Base-by-base conservation (phyloP, 2,888 invertebrate genomes). In the Andrena chrysosceles region DNA sequence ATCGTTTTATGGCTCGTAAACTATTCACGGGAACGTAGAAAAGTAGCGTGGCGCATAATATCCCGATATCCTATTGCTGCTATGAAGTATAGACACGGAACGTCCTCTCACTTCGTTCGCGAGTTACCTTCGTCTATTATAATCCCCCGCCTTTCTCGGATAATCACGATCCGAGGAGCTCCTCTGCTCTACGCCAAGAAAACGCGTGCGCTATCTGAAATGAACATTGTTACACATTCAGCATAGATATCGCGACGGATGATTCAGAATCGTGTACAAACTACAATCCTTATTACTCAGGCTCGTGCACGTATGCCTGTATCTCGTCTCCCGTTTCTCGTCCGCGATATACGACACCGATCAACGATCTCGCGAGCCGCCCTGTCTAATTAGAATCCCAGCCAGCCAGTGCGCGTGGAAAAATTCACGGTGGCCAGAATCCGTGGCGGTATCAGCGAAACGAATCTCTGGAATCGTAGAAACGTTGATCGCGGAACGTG, bases 401-500 rank as follows among this genome's bases (percentile, higher is more conserved):
- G 56, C 56, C 1, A 49, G 8, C 20, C 20, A 26, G 13, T 26
- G 42, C 10, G 33, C 49, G 31, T 10, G 13, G n/a, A 62, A 76
- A 67, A 76, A 62, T 56, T 35, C 60, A 49, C 5, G 31, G 13
- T 10, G 23, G 23, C 26, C 73, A 59, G 59, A 59, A 56, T 42
- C 62, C 60, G 23, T 7, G 29, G 10, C 26, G 59, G 67, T 52
- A 67, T 73, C 74, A 33, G 66, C 16, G 26, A 63, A 29, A 29
- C 33, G 54, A 70, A 68, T 86, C 77, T 67, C 26, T 59, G 35
- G 81, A 29, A 74, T 66, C 69, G 59, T 31, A 62, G 69, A 69
- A 60, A 72, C 72, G 70, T 67, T 48, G n/a, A 63, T 33, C 59
- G 49, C 48, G 85, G 70, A 83, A 83, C 85, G 83, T 81, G 77